A percentile compares a stretch with the other conserved stretches of the same genome.
These are phyloP conservation scores for Grus americana DNA, from an alignment of 2,113 vertebrate species.

Conservation along the genomic window DNA sequence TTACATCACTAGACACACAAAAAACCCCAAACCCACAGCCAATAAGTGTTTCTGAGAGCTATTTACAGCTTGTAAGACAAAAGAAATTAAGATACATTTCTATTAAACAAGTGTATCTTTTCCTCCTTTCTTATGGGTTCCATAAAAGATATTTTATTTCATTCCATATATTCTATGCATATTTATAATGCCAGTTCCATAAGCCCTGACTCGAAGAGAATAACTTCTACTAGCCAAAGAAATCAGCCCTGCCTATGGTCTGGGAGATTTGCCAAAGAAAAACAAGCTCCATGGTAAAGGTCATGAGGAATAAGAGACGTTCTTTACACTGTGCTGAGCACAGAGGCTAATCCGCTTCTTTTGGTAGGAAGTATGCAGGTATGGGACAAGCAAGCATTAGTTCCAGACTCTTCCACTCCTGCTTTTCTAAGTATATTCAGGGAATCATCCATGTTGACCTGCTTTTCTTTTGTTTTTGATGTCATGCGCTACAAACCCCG, in stretches of 20 bases:
- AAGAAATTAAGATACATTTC: background rate
- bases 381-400: background rate
- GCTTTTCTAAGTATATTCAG: background rate
- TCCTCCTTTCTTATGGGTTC: background rate
- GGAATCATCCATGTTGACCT: slow-evolving; percentile 16
- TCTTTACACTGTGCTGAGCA: background rate
- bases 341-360: background rate
- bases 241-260: background rate
- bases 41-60: background rate
- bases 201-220: background rate
- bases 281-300: slow-evolving; percentile 16
- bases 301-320: background rate
- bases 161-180: background rate
- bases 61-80: background rate
- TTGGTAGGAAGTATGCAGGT: background rate
- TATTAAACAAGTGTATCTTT: background rate
- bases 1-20: background rate
- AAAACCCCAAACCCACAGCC: background rate
- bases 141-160: background rate
- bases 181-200: background rate
- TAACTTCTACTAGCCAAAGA: background rate
- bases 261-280: slow-evolving; percentile 20
- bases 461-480: slow-evolving; percentile 36
- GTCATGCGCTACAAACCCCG: background rate
- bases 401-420: background rate